Conservation (phyloP, 2,888 invertebrate species). For the Teleiodes luculella region DNA sequence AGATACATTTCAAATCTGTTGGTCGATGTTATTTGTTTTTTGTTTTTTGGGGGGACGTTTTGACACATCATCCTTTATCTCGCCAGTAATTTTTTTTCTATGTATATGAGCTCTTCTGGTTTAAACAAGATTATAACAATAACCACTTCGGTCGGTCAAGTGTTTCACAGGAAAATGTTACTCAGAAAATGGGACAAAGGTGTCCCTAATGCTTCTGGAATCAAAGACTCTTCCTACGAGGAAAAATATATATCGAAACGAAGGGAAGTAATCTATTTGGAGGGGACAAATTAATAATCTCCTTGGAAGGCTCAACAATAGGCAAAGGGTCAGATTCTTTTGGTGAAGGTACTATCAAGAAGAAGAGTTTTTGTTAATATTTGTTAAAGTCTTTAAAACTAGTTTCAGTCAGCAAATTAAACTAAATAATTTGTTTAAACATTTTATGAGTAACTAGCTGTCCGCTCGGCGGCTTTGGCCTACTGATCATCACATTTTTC, state of each 20-base stretch:
- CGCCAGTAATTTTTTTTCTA: too few species aligned
- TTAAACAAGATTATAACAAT: neutral
- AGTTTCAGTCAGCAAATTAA: neutral
- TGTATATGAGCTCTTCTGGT: too few species aligned
- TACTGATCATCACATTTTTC: too few species aligned
- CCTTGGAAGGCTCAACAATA: constrained; percentile 40
- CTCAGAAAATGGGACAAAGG: neutral
- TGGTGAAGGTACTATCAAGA: constrained; percentile 28
- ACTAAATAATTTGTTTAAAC: too few species aligned
- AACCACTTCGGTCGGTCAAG: neutral
- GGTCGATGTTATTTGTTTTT: too few species aligned
- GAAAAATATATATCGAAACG: constrained; percentile 15
- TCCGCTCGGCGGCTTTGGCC: too few species aligned
- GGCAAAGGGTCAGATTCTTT: constrained; percentile 41
- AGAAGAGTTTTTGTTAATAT: neutral
- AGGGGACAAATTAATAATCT: constrained; percentile 50
- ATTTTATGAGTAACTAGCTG: too few species aligned
- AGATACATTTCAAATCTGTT: too few species aligned
- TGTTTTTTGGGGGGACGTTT: too few species aligned
- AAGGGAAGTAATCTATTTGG: constrained; percentile 19
- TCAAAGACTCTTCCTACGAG: neutral
- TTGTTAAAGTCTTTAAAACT: neutral
- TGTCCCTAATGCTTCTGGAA: constrained; percentile 8
- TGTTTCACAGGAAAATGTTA: neutral
- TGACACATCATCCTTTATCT: too few species aligned